Evolutionary conservation across 2,888 invertebrate species (phyloP), one percentile per base, ranked within the genome.

Genomic region (Furcula furcula): DNA sequence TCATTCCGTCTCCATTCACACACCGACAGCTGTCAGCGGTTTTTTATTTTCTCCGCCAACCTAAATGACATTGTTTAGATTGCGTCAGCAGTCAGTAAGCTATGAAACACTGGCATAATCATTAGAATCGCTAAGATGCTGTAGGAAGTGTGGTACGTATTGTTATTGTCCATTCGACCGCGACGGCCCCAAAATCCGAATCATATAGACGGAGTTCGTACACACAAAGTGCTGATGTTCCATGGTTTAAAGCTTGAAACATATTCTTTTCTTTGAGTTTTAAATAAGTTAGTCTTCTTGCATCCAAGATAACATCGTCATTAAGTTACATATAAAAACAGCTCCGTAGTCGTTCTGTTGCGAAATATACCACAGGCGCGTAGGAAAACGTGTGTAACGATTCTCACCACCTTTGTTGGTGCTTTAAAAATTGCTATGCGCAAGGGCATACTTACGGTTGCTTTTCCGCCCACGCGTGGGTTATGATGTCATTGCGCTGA

Each of bases 1-100:
- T 23, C 11, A 23, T 25, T 54, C 41, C 41, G 18, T 51, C 54
- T 57, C 53, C 65, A 70, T 73, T 76, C 65, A 66, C 67, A 60
- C 55, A 56, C 61, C 52, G 38, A 64, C 70, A 65, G 57, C 63
- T 68, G 67, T 61, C 46, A 29, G 10, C 41, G 40, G 23, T 55
- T 40, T 14, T 27, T 14, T 9, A 7, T 13, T 15, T 27, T 7
- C 9, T 16, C 2, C 16, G 27, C 2, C 28, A 28, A 18, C 18
- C 16, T 28, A 39, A 39, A 38, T 38, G 21, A 28, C 18, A 4
- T 41, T 41, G 30, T 42, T 47, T 42, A 49, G 33, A 14, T 54
- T 44, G 29, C 22, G 30, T 27, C 30, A 22, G 39, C 43, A 19
- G 30, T 27, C 30, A 22, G 39, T 46, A 19, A 31, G 27, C 37